phyloP scores from a whole-genome alignment of 2,113 vertebrate genomes.

The Prochilodus magdalenae region DNA sequence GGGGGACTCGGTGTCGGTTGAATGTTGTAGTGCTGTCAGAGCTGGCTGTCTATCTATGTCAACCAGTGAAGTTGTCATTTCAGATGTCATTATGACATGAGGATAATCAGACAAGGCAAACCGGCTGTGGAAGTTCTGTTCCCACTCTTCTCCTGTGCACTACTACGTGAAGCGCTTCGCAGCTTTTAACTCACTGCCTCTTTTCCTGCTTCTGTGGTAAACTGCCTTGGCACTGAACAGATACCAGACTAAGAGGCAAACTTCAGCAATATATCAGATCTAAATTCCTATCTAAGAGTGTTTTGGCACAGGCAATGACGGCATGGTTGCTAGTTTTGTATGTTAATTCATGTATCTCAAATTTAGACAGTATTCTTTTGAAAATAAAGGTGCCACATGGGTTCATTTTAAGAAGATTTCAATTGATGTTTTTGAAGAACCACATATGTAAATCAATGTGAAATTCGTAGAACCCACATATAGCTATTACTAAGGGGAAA shows the following conservation, averaged over 20 bases:
- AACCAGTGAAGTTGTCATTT: slow-evolving; percentile 58
- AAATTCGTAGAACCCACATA: too few species aligned
- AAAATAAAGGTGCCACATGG: too few species aligned
- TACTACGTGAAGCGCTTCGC: slow-evolving; percentile 19
- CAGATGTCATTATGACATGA: slow-evolving; percentile 53
- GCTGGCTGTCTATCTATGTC: slow-evolving; percentile 53
- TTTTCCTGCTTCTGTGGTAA: slow-evolving; percentile 18
- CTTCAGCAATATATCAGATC: slow-evolving; percentile 1
- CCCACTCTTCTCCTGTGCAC: slow-evolving; percentile 32
- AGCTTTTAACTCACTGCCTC: slow-evolving; percentile 15
- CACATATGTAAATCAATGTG: too few species aligned
- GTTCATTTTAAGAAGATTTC: background rate
- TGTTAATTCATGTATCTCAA: background rate
- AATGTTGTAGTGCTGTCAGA: slow-evolving; percentile 56
- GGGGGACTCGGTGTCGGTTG: slow-evolving; percentile 52
- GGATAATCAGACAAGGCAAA: slow-evolving; percentile 51
- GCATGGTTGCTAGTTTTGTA: background rate
- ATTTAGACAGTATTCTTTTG: slow-evolving; percentile 1
- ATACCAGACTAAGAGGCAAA: slow-evolving; percentile 18
- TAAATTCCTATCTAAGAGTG: slow-evolving; percentile 9
- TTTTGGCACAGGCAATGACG: background rate
- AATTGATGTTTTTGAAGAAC: background rate
- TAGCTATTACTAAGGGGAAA: too few species aligned
- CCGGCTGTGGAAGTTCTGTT: slow-evolving; percentile 20
- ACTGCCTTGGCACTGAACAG: background rate